Evolutionary conservation across 2,888 invertebrate species (phyloP), one percentile per base, ranked within the genome.

Genomic region (Pachycephus smyrnensis): DNA sequence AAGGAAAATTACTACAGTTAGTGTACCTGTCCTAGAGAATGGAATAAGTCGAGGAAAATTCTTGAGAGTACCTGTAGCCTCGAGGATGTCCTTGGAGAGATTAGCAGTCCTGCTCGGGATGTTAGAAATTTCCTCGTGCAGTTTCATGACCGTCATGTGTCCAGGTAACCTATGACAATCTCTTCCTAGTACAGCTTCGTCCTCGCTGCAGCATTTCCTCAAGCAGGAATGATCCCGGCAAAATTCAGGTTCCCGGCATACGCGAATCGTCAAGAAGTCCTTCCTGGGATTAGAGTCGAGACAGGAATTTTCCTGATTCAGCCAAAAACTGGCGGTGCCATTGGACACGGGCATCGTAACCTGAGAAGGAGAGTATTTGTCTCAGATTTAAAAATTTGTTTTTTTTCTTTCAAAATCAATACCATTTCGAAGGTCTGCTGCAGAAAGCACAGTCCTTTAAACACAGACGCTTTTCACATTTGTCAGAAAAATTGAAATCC

Each of bases 141-240:
- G 55, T 23, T 73, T 78, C 12, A n/a, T 36, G 11, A 33, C 12
- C 31, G 75, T 78, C 37, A 32, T 32, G 36, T 74, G 69, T 32
- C 68, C 12, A 37, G 77, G 71, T 11, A 82, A 73, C 68, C 73
- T 75, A 33, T 74, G 69, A 73, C 83, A 84, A 0, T 23, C 33
- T 1, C 30, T 37, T 4, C 76, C 75, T 68, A 82, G 68, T 68
- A 82, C 79, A 6, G 83, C 83, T 74, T 88, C 82, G 40, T 87
- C 86, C 55, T 92, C 91, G 11, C 82, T 78, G 78, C 92, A 92
- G 82, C 92, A 92, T 83, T 92, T 92, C 76, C 88, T 86, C 75
- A 92, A 81, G 83, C 92, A 92, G 1, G 86, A 71, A 69, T 89
- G 84, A 4, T 77, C 75, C n/a, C 80, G 73, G 75, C 90, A 90